Percentiles rank a stretch among this genome's conserved stretches.
Conservation (phyloP, 2,888 invertebrate species). For the Megamerina dolium region DNA sequence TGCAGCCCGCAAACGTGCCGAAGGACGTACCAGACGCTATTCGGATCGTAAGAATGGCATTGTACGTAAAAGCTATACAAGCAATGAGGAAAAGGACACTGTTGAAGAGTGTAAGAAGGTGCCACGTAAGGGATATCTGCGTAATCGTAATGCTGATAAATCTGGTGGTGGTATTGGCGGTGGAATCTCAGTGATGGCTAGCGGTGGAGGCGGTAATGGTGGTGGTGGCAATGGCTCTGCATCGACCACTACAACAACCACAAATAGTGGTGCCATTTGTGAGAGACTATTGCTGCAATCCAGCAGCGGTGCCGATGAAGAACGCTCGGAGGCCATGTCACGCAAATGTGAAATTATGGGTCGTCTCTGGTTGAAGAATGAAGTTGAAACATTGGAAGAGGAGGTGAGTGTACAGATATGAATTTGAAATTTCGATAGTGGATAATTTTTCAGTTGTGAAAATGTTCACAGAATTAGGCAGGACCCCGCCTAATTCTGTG, state of each 20-base stretch:
- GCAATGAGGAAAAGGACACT: constrained; percentile 48
- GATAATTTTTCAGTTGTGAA: background rate
- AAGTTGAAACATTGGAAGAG: constrained; percentile 78
- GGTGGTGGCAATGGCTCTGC: constrained; percentile 32
- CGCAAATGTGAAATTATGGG: constrained; percentile 63
- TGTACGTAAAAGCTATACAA: constrained; percentile 46
- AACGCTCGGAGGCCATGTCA: constrained; percentile 44
- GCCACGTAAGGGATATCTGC: constrained; percentile 46
- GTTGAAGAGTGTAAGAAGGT: constrained; percentile 46
- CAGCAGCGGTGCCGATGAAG: constrained; percentile 47
- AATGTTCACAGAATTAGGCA: background rate
- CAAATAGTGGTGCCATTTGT: constrained; percentile 39
- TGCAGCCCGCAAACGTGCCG: constrained; percentile 41
- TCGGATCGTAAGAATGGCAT: constrained; percentile 47
- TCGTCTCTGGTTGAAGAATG: constrained; percentile 80
- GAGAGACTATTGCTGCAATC: constrained; percentile 42
- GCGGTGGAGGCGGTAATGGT: constrained; percentile 17
- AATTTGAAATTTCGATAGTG: too few species aligned
- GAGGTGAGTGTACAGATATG: constrained; percentile 54
- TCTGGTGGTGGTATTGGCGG: constrained; percentile 16
- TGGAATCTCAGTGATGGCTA: constrained; percentile 26
- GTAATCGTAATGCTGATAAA: constrained; percentile 45
- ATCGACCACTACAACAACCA: constrained; percentile 37
- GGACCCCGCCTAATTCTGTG: background rate
- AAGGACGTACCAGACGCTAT: constrained; percentile 45